A percentile compares a stretch with the other conserved stretches of the same genome.
These are phyloP conservation scores for Neoscelio sp. DNA, from an alignment of 2,888 invertebrate species.

Conservation along the genomic window DNA sequence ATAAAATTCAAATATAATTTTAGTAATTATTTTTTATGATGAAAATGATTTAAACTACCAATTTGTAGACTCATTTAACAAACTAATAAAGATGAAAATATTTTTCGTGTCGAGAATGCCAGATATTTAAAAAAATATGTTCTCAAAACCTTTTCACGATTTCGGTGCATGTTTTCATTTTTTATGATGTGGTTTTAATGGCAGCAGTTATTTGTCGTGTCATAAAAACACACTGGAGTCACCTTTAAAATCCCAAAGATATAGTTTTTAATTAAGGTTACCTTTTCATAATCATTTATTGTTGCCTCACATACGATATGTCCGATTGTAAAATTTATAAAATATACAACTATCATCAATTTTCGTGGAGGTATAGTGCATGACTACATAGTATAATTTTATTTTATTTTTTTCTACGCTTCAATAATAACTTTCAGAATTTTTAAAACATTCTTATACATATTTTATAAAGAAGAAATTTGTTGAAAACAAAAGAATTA, in stretches of 20 bases:
- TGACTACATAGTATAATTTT: slow-evolving; percentile 22
- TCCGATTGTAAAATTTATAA: slow-evolving; percentile 64
- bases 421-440: slow-evolving; percentile 1
- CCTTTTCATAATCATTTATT: slow-evolving; percentile 65
- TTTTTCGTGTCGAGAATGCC: slow-evolving; percentile 44
- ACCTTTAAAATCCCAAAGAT: slow-evolving; percentile 54
- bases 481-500: not conserved
- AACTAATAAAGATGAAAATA: slow-evolving; percentile 66
- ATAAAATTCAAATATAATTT: slow-evolving; percentile 31
- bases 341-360: slow-evolving; percentile 62
- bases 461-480: too few relatives aligned
- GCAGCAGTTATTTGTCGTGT: slow-evolving; percentile 62
- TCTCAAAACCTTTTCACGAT: slow-evolving; percentile 62
- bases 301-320: slow-evolving; percentile 48
- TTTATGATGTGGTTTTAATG: slow-evolving; percentile 67
- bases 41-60: slow-evolving; percentile 53
- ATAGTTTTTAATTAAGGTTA: slow-evolving; percentile 63
- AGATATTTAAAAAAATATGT: slow-evolving; percentile 62
- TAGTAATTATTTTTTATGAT: slow-evolving; percentile 57
- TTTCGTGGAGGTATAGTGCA: slow-evolving; percentile 26
- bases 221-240: slow-evolving; percentile 58
- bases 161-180: slow-evolving; percentile 66
- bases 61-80: slow-evolving; percentile 61
- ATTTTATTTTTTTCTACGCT: slow-evolving; percentile 45
- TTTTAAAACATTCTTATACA: too few relatives aligned